Percentiles rank a stretch among this genome's conserved stretches.
Conservation (phyloP, 2,888 invertebrate genomes). For the Apocheima hispidaria region DNA sequence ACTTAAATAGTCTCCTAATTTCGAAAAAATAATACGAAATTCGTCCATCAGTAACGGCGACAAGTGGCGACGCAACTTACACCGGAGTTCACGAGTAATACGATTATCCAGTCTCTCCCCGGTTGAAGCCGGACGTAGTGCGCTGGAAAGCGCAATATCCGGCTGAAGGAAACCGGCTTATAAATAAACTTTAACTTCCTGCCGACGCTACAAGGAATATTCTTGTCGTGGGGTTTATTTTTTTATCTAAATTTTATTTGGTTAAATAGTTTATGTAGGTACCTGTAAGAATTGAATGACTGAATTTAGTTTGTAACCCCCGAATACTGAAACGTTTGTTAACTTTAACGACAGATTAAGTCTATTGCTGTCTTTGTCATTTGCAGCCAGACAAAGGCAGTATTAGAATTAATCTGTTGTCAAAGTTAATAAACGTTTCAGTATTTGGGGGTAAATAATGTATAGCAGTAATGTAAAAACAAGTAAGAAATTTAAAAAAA, state of each 20-base stretch:
- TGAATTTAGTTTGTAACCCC: no score
- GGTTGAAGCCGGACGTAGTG: constrained; percentile 41
- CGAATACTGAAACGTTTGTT: no score
- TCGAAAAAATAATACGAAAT: constrained; percentile 2
- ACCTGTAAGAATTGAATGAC: no score
- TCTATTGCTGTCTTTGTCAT: no score
- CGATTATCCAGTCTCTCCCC: constrained; percentile 7
- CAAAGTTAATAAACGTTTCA: no score
- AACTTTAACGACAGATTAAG: no score
- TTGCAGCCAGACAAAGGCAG: no score
- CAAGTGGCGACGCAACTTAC: not conserved
- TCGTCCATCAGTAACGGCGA: not conserved
- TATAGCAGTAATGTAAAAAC: no score
- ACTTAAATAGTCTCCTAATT: not conserved
- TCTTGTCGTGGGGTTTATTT: not conserved
- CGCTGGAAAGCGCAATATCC: constrained; percentile 58
- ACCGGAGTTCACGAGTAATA: constrained; percentile 16
- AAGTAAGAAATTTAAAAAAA: no score
- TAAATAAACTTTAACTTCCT: constrained; percentile 31
- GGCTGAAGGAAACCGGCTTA: constrained; percentile 38
- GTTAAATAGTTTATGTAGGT: no score
- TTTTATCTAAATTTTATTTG: not conserved
- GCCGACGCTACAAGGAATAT: not conserved
- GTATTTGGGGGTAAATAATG: no score
- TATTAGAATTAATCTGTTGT: no score